Base-by-base conservation (phyloP, 2,888 invertebrate genomes). In the Caenorhabditis sinica region DNA sequence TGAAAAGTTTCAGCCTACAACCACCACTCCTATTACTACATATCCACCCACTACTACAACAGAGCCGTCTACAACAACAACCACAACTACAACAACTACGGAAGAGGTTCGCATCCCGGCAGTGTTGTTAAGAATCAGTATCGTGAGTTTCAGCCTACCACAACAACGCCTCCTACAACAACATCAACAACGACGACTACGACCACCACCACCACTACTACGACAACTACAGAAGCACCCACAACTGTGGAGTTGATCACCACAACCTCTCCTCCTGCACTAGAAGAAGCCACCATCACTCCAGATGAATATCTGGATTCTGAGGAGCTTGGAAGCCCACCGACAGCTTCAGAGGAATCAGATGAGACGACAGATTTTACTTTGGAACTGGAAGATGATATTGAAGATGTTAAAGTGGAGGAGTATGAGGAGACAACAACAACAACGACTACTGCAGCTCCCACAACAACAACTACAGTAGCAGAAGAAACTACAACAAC, bases 351-450 rank as follows among this genome's bases (percentile, higher is more conserved):
- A 23, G 63, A 69, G 23, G 63, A 73, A 49, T 73, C 73, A 8
- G 61, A 63, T 60, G 72, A 72, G 20, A 49, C 20, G 15, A 60
- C 68, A 15, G 79, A 80, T 17, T 45, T 66, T 0, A 3, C 71
- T 8, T 49, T 80, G 60, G 80, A 80, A 15, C 15, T 72, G 49
- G 80, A 80, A 40, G 72, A 80, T 33, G 49, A 66, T 33, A 56
- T 80, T 33, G 63, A 40, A 2, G 80, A 80, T 66, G 80, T 80
- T n/a, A 58, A 80, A 40, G 80, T 80, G 58, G 80, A 80, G 43
- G 80, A 80, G 40, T 80, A 80, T 40, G 80, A 80, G 25, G 80
- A 72, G 36, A 72, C 72, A 13, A 76, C 75, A 1, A 53, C 61
- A 6, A 49, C 63, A 1, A 30, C 73, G n/a, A 43, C 20, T 1